Conservation (phyloP, 2,113 vertebrate species). For the Saiga tatarica region DNA sequence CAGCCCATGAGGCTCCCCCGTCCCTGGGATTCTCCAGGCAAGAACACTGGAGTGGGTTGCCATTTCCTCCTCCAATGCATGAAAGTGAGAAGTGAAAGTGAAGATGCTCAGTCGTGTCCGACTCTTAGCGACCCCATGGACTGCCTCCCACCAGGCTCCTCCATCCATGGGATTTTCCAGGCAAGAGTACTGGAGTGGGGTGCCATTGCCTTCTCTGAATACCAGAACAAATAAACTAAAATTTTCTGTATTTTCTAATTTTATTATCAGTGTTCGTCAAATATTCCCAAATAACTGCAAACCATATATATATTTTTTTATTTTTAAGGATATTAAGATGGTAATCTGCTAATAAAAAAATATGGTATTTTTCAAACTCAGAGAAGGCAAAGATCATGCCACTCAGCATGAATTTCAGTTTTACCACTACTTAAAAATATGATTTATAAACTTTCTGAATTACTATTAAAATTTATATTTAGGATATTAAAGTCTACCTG, state of each 20-base stretch:
- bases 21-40: no score
- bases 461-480: slow-evolving; percentile 19
- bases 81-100: no score
- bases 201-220: no score
- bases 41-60: no score
- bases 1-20: no score
- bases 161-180: no score
- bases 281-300: neutral
- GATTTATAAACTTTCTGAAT: slow-evolving; percentile 7
- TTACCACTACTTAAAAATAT: neutral
- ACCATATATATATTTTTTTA: neutral
- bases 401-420: neutral
- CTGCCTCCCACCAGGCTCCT: no score
- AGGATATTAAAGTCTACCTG: neutral
- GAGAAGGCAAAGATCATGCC: neutral
- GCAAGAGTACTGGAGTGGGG: no score
- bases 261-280: neutral
- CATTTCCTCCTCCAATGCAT: no score
- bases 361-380: neutral
- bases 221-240: neutral
- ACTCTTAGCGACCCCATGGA: no score
- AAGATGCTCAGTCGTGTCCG: no score
- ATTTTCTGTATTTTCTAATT: neutral
- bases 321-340: neutral
- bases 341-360: neutral